A percentile compares a stretch with the other conserved stretches of the same genome.
Conservation (phyloP, 2,888 invertebrate species). For the Aphodius granarius region DNA sequence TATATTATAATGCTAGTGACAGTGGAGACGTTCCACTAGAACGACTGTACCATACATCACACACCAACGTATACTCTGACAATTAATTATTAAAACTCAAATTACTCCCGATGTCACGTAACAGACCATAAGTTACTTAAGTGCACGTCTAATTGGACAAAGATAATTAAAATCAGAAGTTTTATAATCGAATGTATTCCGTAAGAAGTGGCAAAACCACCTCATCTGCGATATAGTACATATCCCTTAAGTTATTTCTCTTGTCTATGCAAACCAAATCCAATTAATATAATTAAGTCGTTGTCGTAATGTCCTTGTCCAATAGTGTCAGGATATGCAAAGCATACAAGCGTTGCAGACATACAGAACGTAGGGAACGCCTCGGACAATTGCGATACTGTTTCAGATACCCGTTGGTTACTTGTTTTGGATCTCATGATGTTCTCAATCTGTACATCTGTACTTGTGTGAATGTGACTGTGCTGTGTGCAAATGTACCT, state of each 20-base stretch:
- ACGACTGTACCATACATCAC: conserved; percentile 23
- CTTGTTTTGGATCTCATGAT: not conserved
- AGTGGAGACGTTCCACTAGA: conserved; percentile 2
- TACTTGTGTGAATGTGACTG: not conserved
- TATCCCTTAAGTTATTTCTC: not conserved
- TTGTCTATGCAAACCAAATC: not conserved
- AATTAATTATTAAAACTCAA: conserved; percentile 28
- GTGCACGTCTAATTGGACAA: too few relatives aligned
- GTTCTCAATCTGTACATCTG: not conserved
- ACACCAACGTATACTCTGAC: conserved; percentile 15
- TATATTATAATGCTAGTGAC: conserved; percentile 28
- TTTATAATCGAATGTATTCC: not conserved
- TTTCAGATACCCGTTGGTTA: not conserved
- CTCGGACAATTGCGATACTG: not conserved
- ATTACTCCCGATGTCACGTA: conserved; percentile 11
- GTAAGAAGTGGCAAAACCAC: not conserved
- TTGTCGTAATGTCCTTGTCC: not conserved
- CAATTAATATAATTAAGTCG: not conserved
- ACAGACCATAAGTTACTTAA: too few relatives aligned
- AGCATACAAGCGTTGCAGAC: not conserved
- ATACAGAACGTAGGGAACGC: not conserved
- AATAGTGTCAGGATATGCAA: not conserved
- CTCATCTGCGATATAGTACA: not conserved
- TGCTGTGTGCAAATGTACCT: not conserved
- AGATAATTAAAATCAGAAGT: too few relatives aligned